Base-by-base conservation (phyloP, 1,140 invertebrate species). In the Heliothis virescens region DNA sequence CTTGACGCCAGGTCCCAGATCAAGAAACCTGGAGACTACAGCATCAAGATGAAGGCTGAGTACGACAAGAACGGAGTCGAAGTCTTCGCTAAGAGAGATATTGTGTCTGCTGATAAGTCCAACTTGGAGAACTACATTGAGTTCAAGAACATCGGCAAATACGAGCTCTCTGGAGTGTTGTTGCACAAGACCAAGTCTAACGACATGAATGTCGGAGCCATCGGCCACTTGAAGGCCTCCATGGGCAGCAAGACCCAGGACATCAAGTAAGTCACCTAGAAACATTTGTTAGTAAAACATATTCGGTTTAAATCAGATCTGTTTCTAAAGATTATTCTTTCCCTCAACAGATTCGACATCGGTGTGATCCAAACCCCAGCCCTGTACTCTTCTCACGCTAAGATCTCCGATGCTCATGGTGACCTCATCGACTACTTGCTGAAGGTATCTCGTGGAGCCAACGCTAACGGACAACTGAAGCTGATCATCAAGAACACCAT, bases 71-170 rank as follows among this genome's bases (percentile, higher is more conserved):
- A 96, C 67, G 95, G 95, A 41, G 12, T 97, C 0, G 95, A 96
- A 72, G 26, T 96, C 0, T 93, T 96, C 73, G 87, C 95, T 0
- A 96, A 96, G 67, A 94, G 96, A 15, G 94, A 95, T 15, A 92
- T 96, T 5, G 67, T 96, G 0, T 94, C 85, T 1, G 92, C 94
- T 4, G 95, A 96, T 9, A 96, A 97, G 85, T 96, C 95, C 29
- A 96, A 97, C 79, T 95, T 96, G 53, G 93, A 95, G 48, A 96
- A 96, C 80, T 95, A 95, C 12, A 62, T 97, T 1, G 95, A 95
- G 47, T 73, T 97, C 1, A 95, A 95, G 9, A 95, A 96, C n/a
- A 95, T 96, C 13, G 96, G 95, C 34, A 96, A 96, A 87, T 96
- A 96, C 79, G 95, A 96, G 82, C 89, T 96, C 0, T 96, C 96